Evolutionary conservation across 2,888 invertebrate species (phyloP).

Genomic region (Orthonevra nobilis): DNA sequence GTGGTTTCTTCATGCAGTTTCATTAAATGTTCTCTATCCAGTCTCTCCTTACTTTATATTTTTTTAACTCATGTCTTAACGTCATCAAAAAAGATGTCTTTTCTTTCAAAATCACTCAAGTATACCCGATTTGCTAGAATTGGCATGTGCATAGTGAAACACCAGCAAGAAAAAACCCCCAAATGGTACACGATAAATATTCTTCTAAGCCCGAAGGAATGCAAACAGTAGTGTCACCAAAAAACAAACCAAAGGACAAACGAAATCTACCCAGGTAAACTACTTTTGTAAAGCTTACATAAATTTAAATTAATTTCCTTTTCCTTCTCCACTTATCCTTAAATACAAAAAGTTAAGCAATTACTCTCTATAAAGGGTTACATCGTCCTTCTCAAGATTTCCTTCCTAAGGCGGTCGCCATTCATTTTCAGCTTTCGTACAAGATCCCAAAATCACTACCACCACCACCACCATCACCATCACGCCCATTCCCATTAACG

Average conservation of each 20-base stretch:
- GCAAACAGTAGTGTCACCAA: too few relatives aligned
- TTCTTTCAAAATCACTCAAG: too few relatives aligned
- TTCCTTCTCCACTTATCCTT: background rate
- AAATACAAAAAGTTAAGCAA: constrained; percentile 45
- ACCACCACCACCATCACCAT: background rate
- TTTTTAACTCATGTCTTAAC: too few relatives aligned
- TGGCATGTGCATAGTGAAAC: too few relatives aligned
- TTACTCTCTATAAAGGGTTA: constrained; percentile 48
- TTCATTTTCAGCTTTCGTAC: constrained; percentile 39
- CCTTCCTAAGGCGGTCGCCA: constrained; percentile 39
- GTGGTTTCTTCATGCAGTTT: too few relatives aligned
- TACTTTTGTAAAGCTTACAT: constrained; percentile 17
- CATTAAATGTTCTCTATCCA: too few relatives aligned
- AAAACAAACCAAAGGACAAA: background rate
- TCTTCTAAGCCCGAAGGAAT: too few relatives aligned
- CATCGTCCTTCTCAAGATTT: constrained; percentile 28
- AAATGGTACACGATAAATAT: too few relatives aligned
- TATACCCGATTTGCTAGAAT: too few relatives aligned
- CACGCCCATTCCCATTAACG: constrained; percentile 24
- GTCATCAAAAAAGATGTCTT: too few relatives aligned
- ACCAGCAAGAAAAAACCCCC: too few relatives aligned
- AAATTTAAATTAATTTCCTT: constrained; percentile 54
- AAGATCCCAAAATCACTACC: background rate
- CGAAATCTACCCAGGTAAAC: background rate
- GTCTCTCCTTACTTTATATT: too few relatives aligned